phyloP scores from a whole-genome alignment of 35 echinoderm and acorn worm species.

The Chiridota heheva region DNA sequence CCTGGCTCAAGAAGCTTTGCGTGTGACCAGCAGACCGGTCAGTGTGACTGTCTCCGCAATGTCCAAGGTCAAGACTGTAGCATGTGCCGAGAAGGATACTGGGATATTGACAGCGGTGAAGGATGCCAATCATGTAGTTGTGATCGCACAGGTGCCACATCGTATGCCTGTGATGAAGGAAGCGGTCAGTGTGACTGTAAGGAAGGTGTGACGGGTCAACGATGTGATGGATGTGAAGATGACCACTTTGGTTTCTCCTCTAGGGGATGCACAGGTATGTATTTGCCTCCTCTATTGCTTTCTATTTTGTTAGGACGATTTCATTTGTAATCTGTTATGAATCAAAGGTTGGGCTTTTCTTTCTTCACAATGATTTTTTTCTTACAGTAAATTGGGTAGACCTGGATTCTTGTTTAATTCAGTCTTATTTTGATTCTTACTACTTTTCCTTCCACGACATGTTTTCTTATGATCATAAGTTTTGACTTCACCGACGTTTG shows the following conservation, averaged over 20 bases:
- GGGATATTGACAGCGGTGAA: conserved; percentile 81
- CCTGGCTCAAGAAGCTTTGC: conserved; percentile 56
- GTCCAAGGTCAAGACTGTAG: conserved; percentile 76
- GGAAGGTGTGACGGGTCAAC: conserved; percentile 60
- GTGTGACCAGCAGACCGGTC: conserved; percentile 56
- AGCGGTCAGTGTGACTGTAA: conserved; percentile 85
- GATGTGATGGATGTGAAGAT: conserved; percentile 64
- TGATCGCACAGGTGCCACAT: conserved; percentile 36
- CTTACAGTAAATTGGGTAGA: no score
- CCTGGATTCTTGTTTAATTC: no score
- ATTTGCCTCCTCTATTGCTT: no score
- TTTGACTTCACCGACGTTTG: no score
- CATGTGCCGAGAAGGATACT: conserved; percentile 74
- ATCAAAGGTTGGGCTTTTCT: no score
- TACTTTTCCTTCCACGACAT: no score
- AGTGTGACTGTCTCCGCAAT: conserved; percentile 61
- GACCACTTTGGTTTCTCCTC: conserved; percentile 80
- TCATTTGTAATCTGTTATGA: no score
- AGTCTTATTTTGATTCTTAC: no score
- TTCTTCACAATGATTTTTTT: no score
- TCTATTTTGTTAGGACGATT: no score
- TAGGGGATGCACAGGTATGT: conserved; percentile 76
- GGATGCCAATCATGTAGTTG: conserved; percentile 82
- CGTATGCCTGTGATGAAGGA: conserved; percentile 42
- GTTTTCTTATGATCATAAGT: no score